Evolutionary conservation across 2,888 invertebrate species (phyloP).

Genomic region (Sphecodes monilicornis): DNA sequence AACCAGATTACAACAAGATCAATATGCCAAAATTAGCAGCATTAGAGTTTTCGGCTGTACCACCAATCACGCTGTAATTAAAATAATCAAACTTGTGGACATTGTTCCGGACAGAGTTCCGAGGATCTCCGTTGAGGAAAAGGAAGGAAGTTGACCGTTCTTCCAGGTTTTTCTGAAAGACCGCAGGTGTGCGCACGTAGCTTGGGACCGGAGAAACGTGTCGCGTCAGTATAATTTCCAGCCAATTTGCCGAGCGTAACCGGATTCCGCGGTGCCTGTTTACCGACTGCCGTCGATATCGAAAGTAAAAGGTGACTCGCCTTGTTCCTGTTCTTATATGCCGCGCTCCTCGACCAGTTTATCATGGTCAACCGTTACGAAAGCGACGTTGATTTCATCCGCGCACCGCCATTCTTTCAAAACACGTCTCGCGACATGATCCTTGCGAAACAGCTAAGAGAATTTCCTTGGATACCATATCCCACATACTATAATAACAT

Average conservation of each 20-base stretch:
- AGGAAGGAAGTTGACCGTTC: slow-evolving; percentile 12
- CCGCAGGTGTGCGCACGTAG: background rate
- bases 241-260: slow-evolving; percentile 50
- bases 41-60: no score
- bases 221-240: slow-evolving; percentile 22
- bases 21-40: no score
- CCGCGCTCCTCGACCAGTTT: slow-evolving; percentile 57
- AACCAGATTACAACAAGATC: no score
- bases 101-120: no score
- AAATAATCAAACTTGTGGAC: no score
- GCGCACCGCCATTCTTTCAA: slow-evolving; percentile 22
- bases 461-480: background rate
- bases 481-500: background rate
- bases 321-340: slow-evolving; percentile 78
- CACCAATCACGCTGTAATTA: no score
- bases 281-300: slow-evolving; percentile 64
- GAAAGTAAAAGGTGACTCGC: slow-evolving; percentile 82
- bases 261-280: slow-evolving; percentile 50
- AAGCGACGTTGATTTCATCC: slow-evolving; percentile 39
- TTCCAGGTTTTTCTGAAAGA: background rate
- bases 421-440: slow-evolving; percentile 15
- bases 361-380: slow-evolving; percentile 55
- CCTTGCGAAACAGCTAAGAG: slow-evolving; percentile 13
- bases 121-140: background rate
- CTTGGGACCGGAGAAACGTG: slow-evolving; percentile 19